Evolutionary conservation across 2,888 invertebrate genomes (phyloP).

Genomic region (Drosophila meridiana): DNA sequence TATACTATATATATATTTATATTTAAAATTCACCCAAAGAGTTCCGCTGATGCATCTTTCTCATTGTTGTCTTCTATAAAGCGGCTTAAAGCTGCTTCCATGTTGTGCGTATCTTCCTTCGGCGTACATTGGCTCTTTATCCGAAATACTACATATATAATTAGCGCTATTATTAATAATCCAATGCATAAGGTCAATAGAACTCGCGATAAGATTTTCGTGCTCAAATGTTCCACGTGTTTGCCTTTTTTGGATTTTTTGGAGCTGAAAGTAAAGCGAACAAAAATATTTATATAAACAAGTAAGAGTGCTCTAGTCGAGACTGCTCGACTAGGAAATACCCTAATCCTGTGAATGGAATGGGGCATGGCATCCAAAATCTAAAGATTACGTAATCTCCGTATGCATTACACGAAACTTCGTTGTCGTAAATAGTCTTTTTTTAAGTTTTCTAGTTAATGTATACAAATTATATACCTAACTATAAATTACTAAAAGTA

Average conservation of each 20-base stretch:
- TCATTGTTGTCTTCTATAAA: not conserved
- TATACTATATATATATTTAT: not conserved
- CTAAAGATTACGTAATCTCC: no score
- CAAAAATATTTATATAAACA: not conserved
- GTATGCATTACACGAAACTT: no score
- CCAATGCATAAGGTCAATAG: slow-evolving; percentile 57
- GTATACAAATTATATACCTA: no score
- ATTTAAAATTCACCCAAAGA: slow-evolving; percentile 17
- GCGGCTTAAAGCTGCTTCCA: not conserved
- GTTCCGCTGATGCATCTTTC: slow-evolving; percentile 7
- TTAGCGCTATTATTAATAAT: slow-evolving; percentile 52
- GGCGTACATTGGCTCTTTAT: not conserved
- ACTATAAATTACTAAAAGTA: no score
- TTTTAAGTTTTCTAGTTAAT: no score
- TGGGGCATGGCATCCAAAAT: no score
- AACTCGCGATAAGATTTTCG: slow-evolving; percentile 59
- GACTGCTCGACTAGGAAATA: no score
- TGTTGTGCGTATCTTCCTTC: not conserved
- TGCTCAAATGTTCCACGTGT: slow-evolving; percentile 22
- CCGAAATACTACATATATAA: slow-evolving; percentile 51
- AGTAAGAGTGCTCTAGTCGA: no score
- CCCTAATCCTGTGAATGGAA: no score
- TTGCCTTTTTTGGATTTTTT: not conserved
- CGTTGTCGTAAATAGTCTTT: no score
- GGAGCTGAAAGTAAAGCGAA: slow-evolving; percentile 6